phyloP scores from a whole-genome alignment of 30 jellyfish, hydroid and myxozoan species.

The Hydra vulgaris region DNA sequence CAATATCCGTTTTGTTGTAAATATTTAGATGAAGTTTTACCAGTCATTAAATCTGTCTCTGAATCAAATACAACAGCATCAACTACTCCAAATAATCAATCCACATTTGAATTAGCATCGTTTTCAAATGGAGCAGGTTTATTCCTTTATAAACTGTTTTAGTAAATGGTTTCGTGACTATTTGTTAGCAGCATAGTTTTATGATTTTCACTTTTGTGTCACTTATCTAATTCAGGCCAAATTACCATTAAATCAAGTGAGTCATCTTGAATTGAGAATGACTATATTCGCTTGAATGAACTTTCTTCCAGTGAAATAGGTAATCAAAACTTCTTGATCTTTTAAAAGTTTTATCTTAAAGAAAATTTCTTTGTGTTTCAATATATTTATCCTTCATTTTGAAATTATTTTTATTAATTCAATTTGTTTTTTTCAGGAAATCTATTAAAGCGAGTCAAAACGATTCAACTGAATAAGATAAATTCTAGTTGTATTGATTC shows the following conservation, averaged over 20 bases:
- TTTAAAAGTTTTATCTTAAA: too few species aligned
- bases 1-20: not conserved
- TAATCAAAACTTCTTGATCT: not conserved
- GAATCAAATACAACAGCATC: not conserved
- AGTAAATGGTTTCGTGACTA: not conserved
- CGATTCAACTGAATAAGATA: not conserved
- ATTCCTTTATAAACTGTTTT: not conserved
- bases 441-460: not conserved
- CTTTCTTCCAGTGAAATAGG: not conserved
- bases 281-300: not conserved
- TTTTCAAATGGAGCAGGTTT: not conserved
- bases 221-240: not conserved
- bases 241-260: not conserved
- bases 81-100: not conserved
- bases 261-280: not conserved
- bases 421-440: not conserved
- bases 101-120: not conserved
- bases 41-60: too few species aligned
- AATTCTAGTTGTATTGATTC: not conserved
- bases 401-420: too few species aligned
- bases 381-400: not conserved
- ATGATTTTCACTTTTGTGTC: not conserved
- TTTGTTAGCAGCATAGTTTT: not conserved
- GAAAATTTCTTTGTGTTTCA: not conserved
- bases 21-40: too few species aligned